These are phyloP conservation scores for Gavialis gangeticus DNA, from an alignment of 2,113 vertebrate genomes.

Conservation along the genomic window DNA sequence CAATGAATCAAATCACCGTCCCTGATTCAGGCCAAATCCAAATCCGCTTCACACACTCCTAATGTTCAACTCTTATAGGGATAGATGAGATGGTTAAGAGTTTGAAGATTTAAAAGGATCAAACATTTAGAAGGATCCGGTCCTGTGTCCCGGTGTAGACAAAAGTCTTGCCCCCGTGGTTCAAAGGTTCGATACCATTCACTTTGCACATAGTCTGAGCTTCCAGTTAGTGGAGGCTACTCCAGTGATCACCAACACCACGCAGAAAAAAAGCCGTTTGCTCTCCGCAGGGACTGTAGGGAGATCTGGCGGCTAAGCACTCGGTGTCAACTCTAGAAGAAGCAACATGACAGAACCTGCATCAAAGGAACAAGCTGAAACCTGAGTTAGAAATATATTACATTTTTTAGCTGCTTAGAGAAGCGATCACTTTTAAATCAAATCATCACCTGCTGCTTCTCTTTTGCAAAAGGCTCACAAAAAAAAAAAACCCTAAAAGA, in stretches of 20 bases:
- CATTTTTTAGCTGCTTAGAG: not conserved
- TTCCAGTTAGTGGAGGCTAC: not conserved
- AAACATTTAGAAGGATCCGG: not conserved
- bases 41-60: too few species aligned
- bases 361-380: constrained; percentile 38
- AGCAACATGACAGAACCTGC: not conserved
- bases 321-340: not conserved
- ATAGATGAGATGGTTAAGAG: not conserved
- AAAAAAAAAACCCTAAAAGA: not conserved
- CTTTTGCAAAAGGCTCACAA: not conserved
- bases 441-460: not conserved
- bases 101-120: not conserved
- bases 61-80: too few species aligned
- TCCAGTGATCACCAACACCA: not conserved
- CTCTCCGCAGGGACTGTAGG: accelerated
- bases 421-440: constrained; percentile 16
- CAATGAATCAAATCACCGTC: too few species aligned
- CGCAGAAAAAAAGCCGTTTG: not conserved
- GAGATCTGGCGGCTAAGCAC: not conserved
- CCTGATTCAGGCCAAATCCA: too few species aligned
- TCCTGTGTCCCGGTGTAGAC: not conserved
- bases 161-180: too few species aligned
- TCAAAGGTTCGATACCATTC: too few species aligned
- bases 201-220: too few species aligned
- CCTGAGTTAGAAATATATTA: not conserved